A percentile compares a stretch with the other conserved stretches of the same genome.
phyloP scores from a whole-genome alignment of 1,140 invertebrate species.

The Caerostris extrusa region DNA sequence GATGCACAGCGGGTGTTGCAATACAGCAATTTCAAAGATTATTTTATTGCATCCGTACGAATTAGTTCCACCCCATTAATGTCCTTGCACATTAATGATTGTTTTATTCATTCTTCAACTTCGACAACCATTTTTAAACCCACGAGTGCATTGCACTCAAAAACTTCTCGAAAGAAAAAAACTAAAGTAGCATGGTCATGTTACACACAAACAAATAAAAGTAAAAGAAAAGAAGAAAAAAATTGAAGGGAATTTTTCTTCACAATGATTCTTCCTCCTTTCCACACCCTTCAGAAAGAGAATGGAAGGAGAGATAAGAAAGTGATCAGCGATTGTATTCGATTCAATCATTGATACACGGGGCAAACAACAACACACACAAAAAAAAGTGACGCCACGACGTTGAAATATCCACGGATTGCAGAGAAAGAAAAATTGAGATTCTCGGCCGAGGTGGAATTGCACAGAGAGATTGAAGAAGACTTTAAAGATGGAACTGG shows the following conservation, averaged over 20 bases:
- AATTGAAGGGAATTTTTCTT: conserved; percentile 18
- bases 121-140: not conserved
- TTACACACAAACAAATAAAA: not conserved
- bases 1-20: too few relatives aligned
- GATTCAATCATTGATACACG: conserved; percentile 52
- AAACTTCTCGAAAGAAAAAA: not conserved
- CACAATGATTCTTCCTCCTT: not conserved
- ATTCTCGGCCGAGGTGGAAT: conserved; percentile 56
- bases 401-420: conserved; percentile 22
- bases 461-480: conserved; percentile 66
- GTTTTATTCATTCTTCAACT: too few relatives aligned
- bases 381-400: not conserved
- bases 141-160: not conserved
- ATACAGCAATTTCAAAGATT: too few relatives aligned
- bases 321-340: conserved; percentile 57
- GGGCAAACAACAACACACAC: conserved; percentile 37
- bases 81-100: too few relatives aligned
- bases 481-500: conserved; percentile 28
- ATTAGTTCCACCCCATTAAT: too few relatives aligned
- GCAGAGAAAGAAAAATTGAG: conserved; percentile 21
- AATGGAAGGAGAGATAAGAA: conserved; percentile 25
- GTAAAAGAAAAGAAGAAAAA: too few relatives aligned
- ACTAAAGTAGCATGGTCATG: not conserved
- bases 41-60: too few relatives aligned
- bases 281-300: not conserved